Percentiles rank a stretch among this genome's conserved stretches.
phyloP scores from a whole-genome alignment of 2,888 invertebrate genomes.

The Brachyopa scutellaris region DNA sequence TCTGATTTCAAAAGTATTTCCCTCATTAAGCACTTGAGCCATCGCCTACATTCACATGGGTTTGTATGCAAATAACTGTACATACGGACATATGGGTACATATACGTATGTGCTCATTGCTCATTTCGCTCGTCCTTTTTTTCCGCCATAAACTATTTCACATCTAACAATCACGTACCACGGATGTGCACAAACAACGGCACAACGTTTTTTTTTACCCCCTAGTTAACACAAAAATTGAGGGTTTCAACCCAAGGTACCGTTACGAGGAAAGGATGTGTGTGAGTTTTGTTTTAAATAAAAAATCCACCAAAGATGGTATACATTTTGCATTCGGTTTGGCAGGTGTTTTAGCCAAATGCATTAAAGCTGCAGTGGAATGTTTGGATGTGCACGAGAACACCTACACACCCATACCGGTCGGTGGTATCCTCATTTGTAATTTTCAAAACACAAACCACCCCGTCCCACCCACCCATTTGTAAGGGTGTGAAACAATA shows the following conservation, averaged over 20 bases:
- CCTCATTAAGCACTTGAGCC: slow-evolving; percentile 72
- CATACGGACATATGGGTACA: neutral
- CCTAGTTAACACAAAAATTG: slow-evolving; percentile 51
- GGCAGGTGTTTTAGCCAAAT: slow-evolving; percentile 57
- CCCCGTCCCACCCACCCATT: slow-evolving; percentile 37
- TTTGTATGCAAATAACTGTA: slow-evolving; percentile 34
- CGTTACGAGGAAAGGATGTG: slow-evolving; percentile 10
- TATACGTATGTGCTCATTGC: slow-evolving; percentile 49
- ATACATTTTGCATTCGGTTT: slow-evolving; percentile 48
- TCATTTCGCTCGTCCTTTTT: slow-evolving; percentile 50
- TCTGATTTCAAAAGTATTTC: slow-evolving; percentile 69
- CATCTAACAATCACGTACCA: slow-evolving; percentile 61
- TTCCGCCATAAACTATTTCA: slow-evolving; percentile 46
- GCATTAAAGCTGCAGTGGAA: slow-evolving; percentile 43
- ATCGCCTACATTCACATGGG: slow-evolving; percentile 42
- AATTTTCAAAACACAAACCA: slow-evolving; percentile 42
- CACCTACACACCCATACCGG: neutral
- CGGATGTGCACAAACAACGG: slow-evolving; percentile 53
- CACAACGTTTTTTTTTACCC: slow-evolving; percentile 18
- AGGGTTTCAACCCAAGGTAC: slow-evolving; percentile 57
- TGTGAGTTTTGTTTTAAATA: slow-evolving; percentile 1
- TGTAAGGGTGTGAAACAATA: slow-evolving; percentile 53
- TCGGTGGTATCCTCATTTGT: slow-evolving; percentile 52
- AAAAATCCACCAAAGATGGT: slow-evolving; percentile 54
- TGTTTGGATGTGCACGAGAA: neutral